These are phyloP conservation scores for Scolopax mira DNA, from an alignment of 2,113 vertebrate species.

Conservation along the genomic window DNA sequence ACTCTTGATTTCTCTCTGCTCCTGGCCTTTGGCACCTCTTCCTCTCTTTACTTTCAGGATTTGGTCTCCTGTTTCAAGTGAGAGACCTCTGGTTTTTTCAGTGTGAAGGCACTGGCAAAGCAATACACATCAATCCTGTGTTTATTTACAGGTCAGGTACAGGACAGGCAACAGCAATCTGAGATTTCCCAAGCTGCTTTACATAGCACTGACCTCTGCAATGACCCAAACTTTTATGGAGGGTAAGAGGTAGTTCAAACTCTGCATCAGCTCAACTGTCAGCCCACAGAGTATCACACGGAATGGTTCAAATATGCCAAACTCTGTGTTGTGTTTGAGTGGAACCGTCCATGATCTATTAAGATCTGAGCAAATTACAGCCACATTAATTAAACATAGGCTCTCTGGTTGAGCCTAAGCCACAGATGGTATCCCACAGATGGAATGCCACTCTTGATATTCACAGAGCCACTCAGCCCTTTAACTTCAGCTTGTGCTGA, in stretches of 20 bases:
- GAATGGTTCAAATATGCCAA: slow-evolving; percentile 24
- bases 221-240: not conserved
- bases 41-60: not conserved
- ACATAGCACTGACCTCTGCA: slow-evolving; percentile 1
- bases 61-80: not conserved
- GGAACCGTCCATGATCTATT: slow-evolving; percentile 58
- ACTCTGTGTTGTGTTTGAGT: slow-evolving; percentile 38
- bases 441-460: slow-evolving; percentile 66
- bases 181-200: slow-evolving; percentile 19
- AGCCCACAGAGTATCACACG: not conserved
- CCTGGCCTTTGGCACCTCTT: not conserved
- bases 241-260: not conserved
- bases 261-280: not conserved
- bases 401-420: slow-evolving; percentile 52
- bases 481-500: slow-evolving; percentile 62
- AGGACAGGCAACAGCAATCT: not conserved
- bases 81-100: not conserved
- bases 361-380: slow-evolving; percentile 61
- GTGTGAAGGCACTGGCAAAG: not conserved
- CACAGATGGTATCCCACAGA: slow-evolving; percentile 69
- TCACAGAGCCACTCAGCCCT: slow-evolving; percentile 59
- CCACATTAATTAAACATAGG: slow-evolving; percentile 69
- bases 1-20: not conserved
- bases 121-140: not conserved
- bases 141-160: slow-evolving; percentile 45